These are phyloP conservation scores for Chloroceryle inda DNA, from an alignment of 2,797 vertebrate genomes.

Conservation along the genomic window DNA sequence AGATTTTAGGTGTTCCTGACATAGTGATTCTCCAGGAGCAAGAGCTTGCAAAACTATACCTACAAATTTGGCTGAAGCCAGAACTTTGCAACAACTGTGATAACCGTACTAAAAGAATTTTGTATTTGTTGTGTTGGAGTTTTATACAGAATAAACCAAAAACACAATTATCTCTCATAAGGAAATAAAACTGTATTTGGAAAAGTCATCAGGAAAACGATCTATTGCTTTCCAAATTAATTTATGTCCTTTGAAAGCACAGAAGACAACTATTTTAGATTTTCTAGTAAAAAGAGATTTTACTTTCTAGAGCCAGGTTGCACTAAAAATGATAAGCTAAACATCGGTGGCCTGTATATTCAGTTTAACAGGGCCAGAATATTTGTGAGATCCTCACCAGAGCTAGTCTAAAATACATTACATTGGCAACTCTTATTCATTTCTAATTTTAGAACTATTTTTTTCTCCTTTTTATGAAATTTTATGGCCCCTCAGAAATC, in stretches of 20 bases:
- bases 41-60: slow-evolving; percentile 70
- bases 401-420: not conserved
- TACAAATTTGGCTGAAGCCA: slow-evolving; percentile 67
- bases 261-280: not conserved
- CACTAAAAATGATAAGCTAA: not conserved
- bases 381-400: not conserved
- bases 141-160: not conserved
- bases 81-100: slow-evolving; percentile 67
- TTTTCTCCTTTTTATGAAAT: not conserved
- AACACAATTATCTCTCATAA: not conserved
- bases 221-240: not conserved
- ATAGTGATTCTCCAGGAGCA: slow-evolving; percentile 62
- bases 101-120: slow-evolving; percentile 67
- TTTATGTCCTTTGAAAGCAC: not conserved
- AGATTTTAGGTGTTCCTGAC: slow-evolving; percentile 66
- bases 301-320: not conserved
- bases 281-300: not conserved
- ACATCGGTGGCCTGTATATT: not conserved
- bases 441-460: not conserved
- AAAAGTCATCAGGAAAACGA: not conserved
- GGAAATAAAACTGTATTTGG: not conserved
- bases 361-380: not conserved
- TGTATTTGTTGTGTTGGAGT: not conserved
- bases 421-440: not conserved
- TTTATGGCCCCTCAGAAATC: not conserved